Evolutionary conservation across 2,113 vertebrate species (phyloP), one percentile per base, ranked within the genome.

Genomic region (Gorilla gorilla): DNA sequence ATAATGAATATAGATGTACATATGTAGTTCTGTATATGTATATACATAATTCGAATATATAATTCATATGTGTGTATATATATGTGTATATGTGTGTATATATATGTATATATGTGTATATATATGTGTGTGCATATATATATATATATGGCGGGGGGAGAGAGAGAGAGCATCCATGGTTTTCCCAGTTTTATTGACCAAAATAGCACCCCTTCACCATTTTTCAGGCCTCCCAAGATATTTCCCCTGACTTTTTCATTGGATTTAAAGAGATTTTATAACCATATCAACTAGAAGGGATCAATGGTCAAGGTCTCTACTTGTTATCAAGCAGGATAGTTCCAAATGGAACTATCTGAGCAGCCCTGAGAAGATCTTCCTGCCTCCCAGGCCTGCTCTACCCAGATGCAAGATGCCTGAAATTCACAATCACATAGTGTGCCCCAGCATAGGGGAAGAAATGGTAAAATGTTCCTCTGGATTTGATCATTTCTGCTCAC

Each of bases 111-210:
- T 30, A 61, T 11, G 18, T 72, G 14, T 50, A 25, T 35, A 20
- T 11, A 72, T n/a, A 1, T n/a, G 5, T 45, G 43, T 8, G 45
- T 45, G 45, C n/a, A 6, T 61, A 12, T 32, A 16, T 35, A 13
- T 5, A 12, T 61, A 64, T 30, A 30, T 30, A 45, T 45, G 16
- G 50, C n/a, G n/a, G 3, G 50, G 16, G 55, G 43, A 61, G 11
- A 61, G 4, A 59, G 0, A 59, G 23, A 59, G 9, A 30, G 59
- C 13, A 10, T 11, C 25, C 14, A 43, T 72, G 38, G 12, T 61
- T 94, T 94, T 79, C 32, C 27, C 5, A 90, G 73, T 9, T 64
- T 80, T 64, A 38, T 75, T 81, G 11, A 87, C 22, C 50, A 90
- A 90, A 92, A 93, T 18, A 90, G 4, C 7, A 57, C n/a, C 4